Evolutionary conservation across 1,140 invertebrate genomes (phyloP).

Genomic region (Chironomus striatipennis): DNA sequence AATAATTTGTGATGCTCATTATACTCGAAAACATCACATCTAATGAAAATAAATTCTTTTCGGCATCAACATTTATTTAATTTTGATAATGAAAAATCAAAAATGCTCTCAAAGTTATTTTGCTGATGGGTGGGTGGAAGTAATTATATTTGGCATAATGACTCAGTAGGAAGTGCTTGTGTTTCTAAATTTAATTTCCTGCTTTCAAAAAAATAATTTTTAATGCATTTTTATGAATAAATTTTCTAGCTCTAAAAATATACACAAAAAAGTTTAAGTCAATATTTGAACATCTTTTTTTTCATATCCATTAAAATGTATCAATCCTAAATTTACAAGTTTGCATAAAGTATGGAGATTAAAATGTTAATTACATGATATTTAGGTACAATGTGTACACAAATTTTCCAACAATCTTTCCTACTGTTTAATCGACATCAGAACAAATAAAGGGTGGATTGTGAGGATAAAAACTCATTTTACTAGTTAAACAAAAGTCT

Average conservation of each 20-base stretch:
- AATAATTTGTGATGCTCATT: constrained; percentile 6
- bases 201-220: background rate
- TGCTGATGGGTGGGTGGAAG: background rate
- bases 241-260: background rate
- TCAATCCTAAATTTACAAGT: background rate
- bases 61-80: constrained; percentile 4
- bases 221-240: background rate
- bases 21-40: background rate
- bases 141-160: background rate
- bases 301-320: constrained; percentile 17
- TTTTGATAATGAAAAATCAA: constrained; percentile 19
- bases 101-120: background rate
- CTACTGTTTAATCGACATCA: constrained; percentile 15
- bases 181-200: background rate
- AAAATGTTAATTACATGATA: constrained; percentile 21
- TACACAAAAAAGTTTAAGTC: background rate
- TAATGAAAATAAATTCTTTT: constrained; percentile 18
- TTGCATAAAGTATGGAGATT: constrained; percentile 20
- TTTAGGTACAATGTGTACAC: constrained; percentile 16
- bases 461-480: constrained; percentile 2
- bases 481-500: background rate
- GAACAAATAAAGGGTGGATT: constrained; percentile 16
- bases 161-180: background rate
- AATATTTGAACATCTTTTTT: background rate
- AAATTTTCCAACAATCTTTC: background rate